Base-by-base conservation (phyloP, 2,797 vertebrate species). In the Lacerta bilineata region DNA sequence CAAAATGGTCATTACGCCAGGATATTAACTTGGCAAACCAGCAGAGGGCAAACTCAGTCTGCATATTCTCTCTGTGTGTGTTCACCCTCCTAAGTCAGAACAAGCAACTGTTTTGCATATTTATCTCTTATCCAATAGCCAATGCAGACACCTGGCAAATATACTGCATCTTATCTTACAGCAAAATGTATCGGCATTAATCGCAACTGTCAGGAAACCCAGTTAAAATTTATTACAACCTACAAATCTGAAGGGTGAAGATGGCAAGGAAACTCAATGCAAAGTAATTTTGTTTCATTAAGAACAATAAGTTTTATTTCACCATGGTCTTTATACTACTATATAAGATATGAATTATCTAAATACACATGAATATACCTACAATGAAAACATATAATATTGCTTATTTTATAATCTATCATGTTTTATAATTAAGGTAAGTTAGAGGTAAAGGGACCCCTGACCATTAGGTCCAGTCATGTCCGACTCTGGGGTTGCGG, bases 41-140 rank as follows among this genome's bases (percentile, higher is more conserved):
- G 97, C 72, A 97, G 97, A 96, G 97, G 97, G 97, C 97, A 96
- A 96, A 95, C 96, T 96, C 88, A 91, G 94, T 79, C 95, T 95
- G 86, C 93, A 77, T 69, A 93, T 95, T 89, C 85, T 90, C 61
- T 13, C n/a, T 39, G 7, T 33, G 89, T 90, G 74, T 55, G 1
- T 69, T 74, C 68, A 71, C 13, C 27, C 66, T 23, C 50, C 4
- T 61, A 39, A 88, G 29, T 46, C 76, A 61, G 64, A 7, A 0
- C 75, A 27, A 91, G 89, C 87, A 80, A 61, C 88, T n/a, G 66
- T n/a, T 84, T 85, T 92, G 85, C 55, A 61, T 79, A 66, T 91
- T 95, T 89, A 87, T 93, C 86, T 91, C 93, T 86, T 86, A 41
- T 86, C 78, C 90, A 90, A 90, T 91, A 94, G 83, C 78, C 80